These are phyloP conservation scores for Bilobella aurantiaca DNA, from an alignment of 1,140 invertebrate genomes.

Conservation along the genomic window DNA sequence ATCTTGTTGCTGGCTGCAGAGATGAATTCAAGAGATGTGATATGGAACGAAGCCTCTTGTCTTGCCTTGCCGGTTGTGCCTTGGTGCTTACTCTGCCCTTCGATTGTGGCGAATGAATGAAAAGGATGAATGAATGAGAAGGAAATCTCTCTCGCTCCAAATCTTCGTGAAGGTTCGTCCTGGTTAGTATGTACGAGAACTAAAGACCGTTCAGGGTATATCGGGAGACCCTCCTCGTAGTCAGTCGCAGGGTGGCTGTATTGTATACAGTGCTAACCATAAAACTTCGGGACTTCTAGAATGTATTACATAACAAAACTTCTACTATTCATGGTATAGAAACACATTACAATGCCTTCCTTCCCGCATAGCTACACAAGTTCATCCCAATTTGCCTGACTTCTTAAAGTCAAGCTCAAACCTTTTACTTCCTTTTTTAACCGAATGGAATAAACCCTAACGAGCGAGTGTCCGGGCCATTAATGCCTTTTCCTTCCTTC, in stretches of 20 bases:
- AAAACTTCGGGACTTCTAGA: neutral
- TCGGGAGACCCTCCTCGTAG: no score
- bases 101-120: neutral
- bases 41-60: neutral
- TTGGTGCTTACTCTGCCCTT: neutral
- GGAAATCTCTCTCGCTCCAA: neutral
- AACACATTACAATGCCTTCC: neutral
- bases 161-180: constrained; percentile 3
- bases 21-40: neutral
- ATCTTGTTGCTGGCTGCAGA: no score
- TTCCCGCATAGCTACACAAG: neutral
- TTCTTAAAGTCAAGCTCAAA: no score
- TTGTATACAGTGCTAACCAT: no score
- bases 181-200: neutral
- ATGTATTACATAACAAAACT: neutral
- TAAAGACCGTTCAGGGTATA: neutral
- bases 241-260: no score
- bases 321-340: no score
- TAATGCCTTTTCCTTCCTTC: no score
- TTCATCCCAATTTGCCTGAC: no score
- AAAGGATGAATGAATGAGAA: constrained; percentile 7
- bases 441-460: no score
- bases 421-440: no score
- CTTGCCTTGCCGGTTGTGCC: neutral
- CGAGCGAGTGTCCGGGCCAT: no score